These are phyloP conservation scores for Tromatobia lineatoria DNA, from an alignment of 2,888 invertebrate genomes.

Conservation along the genomic window DNA sequence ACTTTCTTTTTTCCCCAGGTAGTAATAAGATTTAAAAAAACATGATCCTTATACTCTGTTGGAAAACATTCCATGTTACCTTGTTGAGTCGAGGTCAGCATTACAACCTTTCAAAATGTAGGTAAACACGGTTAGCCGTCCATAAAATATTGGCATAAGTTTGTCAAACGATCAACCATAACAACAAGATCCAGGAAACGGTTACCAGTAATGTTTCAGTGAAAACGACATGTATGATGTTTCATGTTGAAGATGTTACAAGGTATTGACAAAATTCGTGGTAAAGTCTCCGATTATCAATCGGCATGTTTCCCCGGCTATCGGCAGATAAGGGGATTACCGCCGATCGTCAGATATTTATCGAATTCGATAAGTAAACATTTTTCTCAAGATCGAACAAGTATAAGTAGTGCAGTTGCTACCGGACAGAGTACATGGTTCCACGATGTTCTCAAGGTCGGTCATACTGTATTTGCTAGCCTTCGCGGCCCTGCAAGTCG, in stretches of 20 bases:
- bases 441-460: constrained; percentile 45
- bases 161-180: too few species aligned
- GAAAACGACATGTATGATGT: constrained; percentile 78
- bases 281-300: constrained; percentile 16
- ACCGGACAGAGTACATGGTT: neutral
- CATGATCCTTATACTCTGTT: too few species aligned
- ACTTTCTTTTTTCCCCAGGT: too few species aligned
- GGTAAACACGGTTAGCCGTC: too few species aligned
- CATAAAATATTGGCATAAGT: too few species aligned
- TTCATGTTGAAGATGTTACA: constrained; percentile 77
- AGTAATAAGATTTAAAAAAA: too few species aligned
- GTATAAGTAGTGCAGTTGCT: constrained; percentile 39
- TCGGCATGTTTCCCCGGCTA: neutral
- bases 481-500: constrained; percentile 20
- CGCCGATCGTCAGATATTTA: neutral
- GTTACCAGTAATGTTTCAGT: neutral
- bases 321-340: constrained; percentile 9
- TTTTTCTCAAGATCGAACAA: neutral
- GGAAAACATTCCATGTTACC: too few species aligned
- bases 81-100: too few species aligned
- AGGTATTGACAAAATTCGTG: neutral
- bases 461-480: constrained; percentile 51
- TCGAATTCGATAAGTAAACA: neutral
- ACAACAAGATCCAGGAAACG: too few species aligned
- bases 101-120: too few species aligned